phyloP scores from a whole-genome alignment of 2,113 vertebrate species.

The Sturnus vulgaris region DNA sequence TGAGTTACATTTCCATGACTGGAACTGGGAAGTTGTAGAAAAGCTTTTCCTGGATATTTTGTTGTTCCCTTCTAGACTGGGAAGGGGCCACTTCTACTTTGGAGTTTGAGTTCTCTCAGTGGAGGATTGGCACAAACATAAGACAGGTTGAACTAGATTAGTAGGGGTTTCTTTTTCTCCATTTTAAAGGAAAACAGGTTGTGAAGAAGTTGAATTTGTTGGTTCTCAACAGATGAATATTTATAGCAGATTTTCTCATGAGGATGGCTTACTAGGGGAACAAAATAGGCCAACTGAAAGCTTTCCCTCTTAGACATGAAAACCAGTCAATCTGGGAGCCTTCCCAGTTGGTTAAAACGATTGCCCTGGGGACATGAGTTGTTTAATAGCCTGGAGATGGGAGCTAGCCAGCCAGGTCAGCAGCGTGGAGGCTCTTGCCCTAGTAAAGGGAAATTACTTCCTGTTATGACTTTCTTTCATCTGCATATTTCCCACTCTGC shows the following conservation, averaged over 20 bases:
- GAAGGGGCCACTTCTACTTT: neutral
- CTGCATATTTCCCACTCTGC: constrained; percentile 26
- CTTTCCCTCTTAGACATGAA: neutral
- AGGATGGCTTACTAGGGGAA: neutral
- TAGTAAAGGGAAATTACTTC: constrained; percentile 43
- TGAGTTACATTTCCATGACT: neutral
- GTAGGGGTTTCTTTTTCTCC: neutral
- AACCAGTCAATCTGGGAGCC: constrained; percentile 3
- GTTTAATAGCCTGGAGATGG: constrained; percentile 21
- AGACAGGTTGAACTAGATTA: neutral
- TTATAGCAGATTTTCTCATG: neutral
- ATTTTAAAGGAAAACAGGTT: neutral
- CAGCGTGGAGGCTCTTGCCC: neutral
- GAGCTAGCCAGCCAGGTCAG: constrained; percentile 33
- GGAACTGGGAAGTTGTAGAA: neutral
- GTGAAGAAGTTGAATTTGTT: neutral
- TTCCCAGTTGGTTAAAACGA: constrained; percentile 6
- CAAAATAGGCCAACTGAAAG: neutral
- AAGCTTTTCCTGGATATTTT: neutral
- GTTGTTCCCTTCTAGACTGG: neutral
- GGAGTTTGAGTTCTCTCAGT: neutral
- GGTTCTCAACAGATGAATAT: neutral
- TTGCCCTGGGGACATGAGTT: neutral
- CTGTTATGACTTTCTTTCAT: constrained; percentile 28
- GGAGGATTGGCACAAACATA: neutral